These are phyloP conservation scores for Eledona agricola DNA, from an alignment of 2,888 invertebrate species.

Conservation along the genomic window DNA sequence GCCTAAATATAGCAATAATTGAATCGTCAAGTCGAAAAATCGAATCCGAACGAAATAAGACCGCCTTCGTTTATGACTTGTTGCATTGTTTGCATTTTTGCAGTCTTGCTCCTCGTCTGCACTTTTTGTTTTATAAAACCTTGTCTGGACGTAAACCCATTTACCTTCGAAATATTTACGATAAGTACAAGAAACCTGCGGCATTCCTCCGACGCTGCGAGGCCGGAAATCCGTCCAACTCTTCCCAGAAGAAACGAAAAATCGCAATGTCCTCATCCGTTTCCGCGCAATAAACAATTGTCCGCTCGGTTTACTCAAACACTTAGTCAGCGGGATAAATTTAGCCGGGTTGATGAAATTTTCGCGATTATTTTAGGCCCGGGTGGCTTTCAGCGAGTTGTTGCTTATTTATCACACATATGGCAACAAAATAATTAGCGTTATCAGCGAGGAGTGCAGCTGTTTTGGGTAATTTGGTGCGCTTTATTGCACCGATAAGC, in stretches of 20 bases:
- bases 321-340: constrained; percentile 20
- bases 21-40: no score
- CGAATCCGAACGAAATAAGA: constrained; percentile 28
- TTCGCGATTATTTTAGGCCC: constrained; percentile 16
- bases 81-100: constrained; percentile 37
- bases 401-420: no score
- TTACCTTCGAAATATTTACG: constrained; percentile 41
- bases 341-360: constrained; percentile 21
- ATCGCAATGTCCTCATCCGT: constrained; percentile 19
- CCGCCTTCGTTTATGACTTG: constrained; percentile 29
- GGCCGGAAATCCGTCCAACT: constrained; percentile 32
- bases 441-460: no score
- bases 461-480: no score
- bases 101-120: constrained; percentile 34
- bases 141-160: constrained; percentile 42
- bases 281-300: constrained; percentile 25
- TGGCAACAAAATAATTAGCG: constrained; percentile 1
- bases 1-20: no score
- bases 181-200: constrained; percentile 32
- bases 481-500: no score
- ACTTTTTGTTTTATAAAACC: constrained; percentile 36
- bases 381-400: not conserved
- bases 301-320: constrained; percentile 10
- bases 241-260: constrained; percentile 16
- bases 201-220: constrained; percentile 30